Conservation (phyloP, 2,113 vertebrate species). For the Sylvietta virens region DNA sequence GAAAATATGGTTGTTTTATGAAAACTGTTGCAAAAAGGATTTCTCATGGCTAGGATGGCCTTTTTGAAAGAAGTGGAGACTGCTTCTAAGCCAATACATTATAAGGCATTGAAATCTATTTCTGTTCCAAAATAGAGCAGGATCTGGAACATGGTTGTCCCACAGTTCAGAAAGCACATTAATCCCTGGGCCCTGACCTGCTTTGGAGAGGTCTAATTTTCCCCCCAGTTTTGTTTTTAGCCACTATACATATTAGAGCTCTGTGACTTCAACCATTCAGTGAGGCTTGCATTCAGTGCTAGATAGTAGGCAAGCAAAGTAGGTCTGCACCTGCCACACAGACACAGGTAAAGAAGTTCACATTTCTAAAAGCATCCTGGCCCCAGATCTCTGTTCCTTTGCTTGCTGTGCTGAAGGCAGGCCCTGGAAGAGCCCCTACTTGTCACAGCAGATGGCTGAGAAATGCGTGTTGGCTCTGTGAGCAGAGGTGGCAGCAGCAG, state of each 20-base stretch:
- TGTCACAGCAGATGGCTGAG: background rate
- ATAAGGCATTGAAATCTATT: background rate
- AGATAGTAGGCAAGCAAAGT: background rate
- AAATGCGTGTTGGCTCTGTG: background rate
- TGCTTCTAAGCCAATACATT: background rate
- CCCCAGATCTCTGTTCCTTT: background rate
- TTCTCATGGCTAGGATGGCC: background rate
- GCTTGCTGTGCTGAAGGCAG: background rate
- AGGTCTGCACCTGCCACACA: background rate
- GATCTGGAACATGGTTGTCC: background rate
- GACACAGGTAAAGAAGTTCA: background rate
- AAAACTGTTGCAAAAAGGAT: background rate
- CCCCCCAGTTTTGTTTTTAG: background rate
- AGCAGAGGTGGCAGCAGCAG: background rate
- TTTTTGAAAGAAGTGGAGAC: background rate
- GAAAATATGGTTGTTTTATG: background rate
- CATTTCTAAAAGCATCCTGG: accelerated
- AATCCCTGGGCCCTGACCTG: background rate
- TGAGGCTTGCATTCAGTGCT: background rate
- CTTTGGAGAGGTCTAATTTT: background rate
- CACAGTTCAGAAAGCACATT: background rate
- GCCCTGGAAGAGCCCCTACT: background rate
- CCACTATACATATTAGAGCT: background rate
- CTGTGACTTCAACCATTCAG: background rate
- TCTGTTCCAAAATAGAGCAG: background rate